Base-by-base conservation (phyloP, 2,797 vertebrate species). In the Peromyscus attwateri region DNA sequence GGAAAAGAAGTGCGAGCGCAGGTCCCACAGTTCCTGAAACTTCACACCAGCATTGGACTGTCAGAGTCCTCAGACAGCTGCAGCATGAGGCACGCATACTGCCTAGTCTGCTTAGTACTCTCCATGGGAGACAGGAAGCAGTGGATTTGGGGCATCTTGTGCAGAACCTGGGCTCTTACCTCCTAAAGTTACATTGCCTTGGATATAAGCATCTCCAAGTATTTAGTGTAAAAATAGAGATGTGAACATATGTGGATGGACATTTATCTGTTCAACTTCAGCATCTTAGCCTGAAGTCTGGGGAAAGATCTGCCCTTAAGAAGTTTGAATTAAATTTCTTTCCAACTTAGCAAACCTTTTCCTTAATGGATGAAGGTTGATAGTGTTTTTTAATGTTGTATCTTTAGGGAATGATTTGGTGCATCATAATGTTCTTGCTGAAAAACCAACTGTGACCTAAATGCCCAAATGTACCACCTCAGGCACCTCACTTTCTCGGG, bases 321-420 rank as follows among this genome's bases (percentile, higher is more conserved):
- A 96, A 83, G 62, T 89, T 97, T 37, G 88, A 60, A 80, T 84
- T 73, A 76, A 81, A 94, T 91, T 84, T 93, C 29, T 95, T 84
- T 83, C 46, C 55, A 73, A n/a, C 13, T 93, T 95, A 76, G 37
- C 71, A 90, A n/a, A 12, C 23, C 16, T 95, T 60, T 37, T 43
- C 57, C n/a, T 89, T 87, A 88, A 81, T 81, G 3, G 17, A 76
- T 46, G 66, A 17, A 83, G 29, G 14, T 87, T 68, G 92, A 84
- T 16, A 62, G 46, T 95, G 94, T 29, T 37, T 89, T 64, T 96
- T 83, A 76, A 85, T 84, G 25, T 29, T 14, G 2, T 23, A 34
- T 55, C 11, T 97, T 91, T 84, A 85, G 62, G 83, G 66, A 94
- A 81, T 95, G 34, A 8, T 68, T 89, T 94, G 10, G 7, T 62